Base-by-base conservation (phyloP, 2,797 vertebrate genomes). In the Tarsius wallacei region DNA sequence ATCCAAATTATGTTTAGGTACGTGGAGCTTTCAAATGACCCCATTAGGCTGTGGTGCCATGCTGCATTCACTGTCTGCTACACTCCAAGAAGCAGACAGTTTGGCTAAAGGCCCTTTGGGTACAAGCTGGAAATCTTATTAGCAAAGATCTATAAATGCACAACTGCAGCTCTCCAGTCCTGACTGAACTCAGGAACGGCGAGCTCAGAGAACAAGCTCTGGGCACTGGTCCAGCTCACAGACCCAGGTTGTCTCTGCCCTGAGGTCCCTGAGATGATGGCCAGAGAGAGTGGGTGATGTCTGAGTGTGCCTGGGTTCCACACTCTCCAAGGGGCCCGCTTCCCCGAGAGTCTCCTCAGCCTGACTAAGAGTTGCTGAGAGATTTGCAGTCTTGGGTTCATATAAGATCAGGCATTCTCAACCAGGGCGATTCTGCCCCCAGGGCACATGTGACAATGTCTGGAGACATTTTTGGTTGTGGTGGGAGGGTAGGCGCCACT, bases 121-220 rank as follows among this genome's bases (percentile, higher is more conserved):
- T 4, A 42, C 49, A 87, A 98, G 68, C 84, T 78, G 85, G 94
- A 97, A 95, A 98, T 93, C 68, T 88, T 93, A 93, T 95, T 98
- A 97, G 59, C 12, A 86, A 92, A 93, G 93, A 93, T 88, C 93
- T 90, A 49, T 16, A 87, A 66, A n/a, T 59, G 74, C 11, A 66
- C 57, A 74, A 63, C 2, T 85, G 26, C 87, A 89, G 64, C 51
- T 94, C 71, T 59, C 59, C n/a, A 9, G 70, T 24, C 80, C 63
- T 64, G 76, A 73, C 66, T 90, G 92, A 90, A 74, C 59, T 94
- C 73, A 59, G 89, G 8, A 87, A 74, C 61, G 87, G 49, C 53
- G 90, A 95, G 28, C 13, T 33, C 47, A 55, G 61, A 22, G 12
- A 51, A 57, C 1, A 77, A 91, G 22, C 28, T 87, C 59, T 68